Base-by-base conservation (phyloP, 1,140 invertebrate species). In the Drosophila miranda region DNA sequence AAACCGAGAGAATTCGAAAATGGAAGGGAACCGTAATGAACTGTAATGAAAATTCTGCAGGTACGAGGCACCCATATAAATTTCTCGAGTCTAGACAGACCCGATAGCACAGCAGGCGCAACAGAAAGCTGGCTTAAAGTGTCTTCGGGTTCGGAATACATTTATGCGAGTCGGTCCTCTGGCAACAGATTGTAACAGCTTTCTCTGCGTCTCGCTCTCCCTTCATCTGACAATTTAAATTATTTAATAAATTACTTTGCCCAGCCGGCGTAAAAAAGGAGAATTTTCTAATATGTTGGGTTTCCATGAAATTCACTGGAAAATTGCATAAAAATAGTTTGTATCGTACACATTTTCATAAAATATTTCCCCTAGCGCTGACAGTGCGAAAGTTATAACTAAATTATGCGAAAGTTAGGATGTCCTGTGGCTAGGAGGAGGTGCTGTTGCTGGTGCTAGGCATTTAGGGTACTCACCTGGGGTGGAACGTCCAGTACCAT, bases 401-500 rank as follows among this genome's bases (percentile, higher is more conserved):
- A 44, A 70, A 76, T 77, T 76, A 70, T 46, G 42, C 46, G 55
- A 72, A 46, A 72, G 60, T 73, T 78, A 46, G 62, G 55, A 41
- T 34, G 50, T 38, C 19, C 42, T 56, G 34, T 23, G 64, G 62
- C 63, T 13, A 34, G 43, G 50, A 16, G 30, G 30, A 42, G 34
- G 23, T 26, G 16, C 9, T 28, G 57, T 44, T 66, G 28, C 30
- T 8, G 19, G 16, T 14, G 11, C 14, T 23, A 6, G 23, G 26
- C 16, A 11, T 49, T 34, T 28, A 30, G 43, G 43, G 61, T 19
- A 73, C 84, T 91, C 72, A 91, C 90, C 89, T 91, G 90, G 77
- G 89, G 90, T 50, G 90, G 90, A 82, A 91, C 89, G 75, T 91
- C 90, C 70, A 91, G 76, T 87, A 91, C 90, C 82, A 91, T 91